A percentile compares a stretch with the other conserved stretches of the same genome.
Conservation (phyloP, 2,888 invertebrate species). For the Cephus runcator region DNA sequence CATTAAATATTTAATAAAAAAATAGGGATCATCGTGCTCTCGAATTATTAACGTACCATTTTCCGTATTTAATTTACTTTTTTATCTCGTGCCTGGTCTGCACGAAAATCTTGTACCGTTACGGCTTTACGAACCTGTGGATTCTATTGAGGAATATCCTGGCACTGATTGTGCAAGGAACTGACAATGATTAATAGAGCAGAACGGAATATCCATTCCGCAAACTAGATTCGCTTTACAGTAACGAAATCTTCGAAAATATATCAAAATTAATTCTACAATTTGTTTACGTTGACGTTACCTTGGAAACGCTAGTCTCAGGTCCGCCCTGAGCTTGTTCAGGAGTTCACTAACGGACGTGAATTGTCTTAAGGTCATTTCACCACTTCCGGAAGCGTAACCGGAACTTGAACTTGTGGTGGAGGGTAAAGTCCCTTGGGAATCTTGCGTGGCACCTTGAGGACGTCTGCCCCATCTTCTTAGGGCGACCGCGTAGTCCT, state of each 20-base stretch:
- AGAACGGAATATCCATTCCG: background rate
- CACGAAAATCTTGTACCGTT: no score
- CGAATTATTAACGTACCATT: background rate
- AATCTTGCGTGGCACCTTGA: constrained; percentile 62
- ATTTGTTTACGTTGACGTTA: constrained; percentile 57
- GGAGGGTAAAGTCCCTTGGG: constrained; percentile 59
- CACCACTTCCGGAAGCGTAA: constrained; percentile 73
- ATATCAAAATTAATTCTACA: background rate
- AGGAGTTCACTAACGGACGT: constrained; percentile 88
- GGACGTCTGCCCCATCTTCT: constrained; percentile 83
- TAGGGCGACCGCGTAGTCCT: constrained; percentile 84
- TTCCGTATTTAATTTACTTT: no score
- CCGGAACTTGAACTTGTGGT: constrained; percentile 64
- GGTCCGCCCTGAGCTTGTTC: constrained; percentile 86
- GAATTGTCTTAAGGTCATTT: constrained; percentile 90
- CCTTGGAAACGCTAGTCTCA: constrained; percentile 90
- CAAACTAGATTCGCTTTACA: background rate
- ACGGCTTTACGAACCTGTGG: background rate
- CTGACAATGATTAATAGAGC: background rate
- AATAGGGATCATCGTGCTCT: background rate
- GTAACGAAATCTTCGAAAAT: background rate
- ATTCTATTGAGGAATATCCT: background rate
- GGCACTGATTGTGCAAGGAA: background rate
- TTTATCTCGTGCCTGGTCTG: no score
- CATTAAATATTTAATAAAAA: background rate